Base-by-base conservation (phyloP, 2,888 invertebrate genomes). In the Protophormia terraenovae region DNA sequence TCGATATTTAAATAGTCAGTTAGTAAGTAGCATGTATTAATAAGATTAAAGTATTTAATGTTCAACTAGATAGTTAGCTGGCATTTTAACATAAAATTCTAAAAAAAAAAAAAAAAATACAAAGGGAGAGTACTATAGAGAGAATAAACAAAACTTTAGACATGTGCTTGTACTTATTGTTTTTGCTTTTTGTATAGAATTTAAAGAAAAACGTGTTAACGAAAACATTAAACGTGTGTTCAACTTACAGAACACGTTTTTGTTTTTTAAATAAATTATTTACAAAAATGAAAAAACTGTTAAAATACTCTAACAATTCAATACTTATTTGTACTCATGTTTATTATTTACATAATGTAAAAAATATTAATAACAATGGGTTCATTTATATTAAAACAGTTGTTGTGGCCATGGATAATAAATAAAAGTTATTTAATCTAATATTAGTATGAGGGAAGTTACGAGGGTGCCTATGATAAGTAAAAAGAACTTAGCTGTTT, bases 1-100 rank as follows among this genome's bases (percentile, higher is more conserved):
- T 47, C 32, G 16, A 32, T 62, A 45, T 10, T 29, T 22, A 14
- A 47, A 3, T 64, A 50, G 8, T 4, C n/a, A n/a, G 47, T 45
- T 45, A 62, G 7, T 2, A 8, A 19, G 53, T 14, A 27, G 7
- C 50, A 6, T 14, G 27, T 16, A 35, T 38, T 64, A 75, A 75
- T 24, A 24, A 62, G 73, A 75, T 75, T 75, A 75, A 50, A 75
- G 16, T 53, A 53, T 53, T 38, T 71, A 16, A 55, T 67, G 29
- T 67, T 14, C 0, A 14, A 47, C n/a, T 16, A 53, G 16, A 45
- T 27, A 45, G 35, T n/a, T 22, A 47, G 19, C 6, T 0, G 41
- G 22, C 10, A 41, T 64, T 24, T 64, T 41, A 41, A 14, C 10
- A 10, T n/a, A n/a, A n/a, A n/a, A n/a, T n/a, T n/a, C n/a, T n/a